Conservation (phyloP, 1,140 invertebrate genomes). For the Vollenhovia emeryi region DNA sequence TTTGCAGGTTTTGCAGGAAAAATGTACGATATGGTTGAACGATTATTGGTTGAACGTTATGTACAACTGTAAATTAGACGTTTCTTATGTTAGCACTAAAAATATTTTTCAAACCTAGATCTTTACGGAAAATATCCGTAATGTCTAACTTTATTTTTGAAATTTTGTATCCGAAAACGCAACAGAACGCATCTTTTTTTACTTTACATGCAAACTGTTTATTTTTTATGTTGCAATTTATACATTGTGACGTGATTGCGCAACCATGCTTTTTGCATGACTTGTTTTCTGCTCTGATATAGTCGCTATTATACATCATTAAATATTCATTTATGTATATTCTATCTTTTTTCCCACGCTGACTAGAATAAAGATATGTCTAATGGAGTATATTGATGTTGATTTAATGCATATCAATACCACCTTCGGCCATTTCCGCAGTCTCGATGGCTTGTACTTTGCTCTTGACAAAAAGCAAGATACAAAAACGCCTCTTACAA, state of each 20-base stretch:
- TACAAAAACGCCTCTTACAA: background rate
- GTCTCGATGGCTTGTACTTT: background rate
- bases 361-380: slow-evolving; percentile 21
- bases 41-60: background rate
- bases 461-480: background rate
- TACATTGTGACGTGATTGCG: slow-evolving; percentile 14
- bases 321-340: slow-evolving; percentile 40
- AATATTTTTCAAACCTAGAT: background rate
- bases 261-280: slow-evolving; percentile 13
- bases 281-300: slow-evolving; percentile 26
- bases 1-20: background rate
- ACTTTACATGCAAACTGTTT: background rate
- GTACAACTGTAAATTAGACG: background rate
- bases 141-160: background rate
- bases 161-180: background rate
- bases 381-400: background rate
- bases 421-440: background rate
- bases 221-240: background rate
- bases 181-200: background rate
- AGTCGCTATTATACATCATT: slow-evolving; percentile 13
- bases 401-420: slow-evolving; percentile 25
- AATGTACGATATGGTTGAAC: background rate
- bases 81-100: background rate
- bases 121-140: background rate
- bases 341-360: slow-evolving; percentile 23